Evolutionary conservation across 2,888 invertebrate genomes (phyloP).

Genomic region (Mythimna albipuncta): DNA sequence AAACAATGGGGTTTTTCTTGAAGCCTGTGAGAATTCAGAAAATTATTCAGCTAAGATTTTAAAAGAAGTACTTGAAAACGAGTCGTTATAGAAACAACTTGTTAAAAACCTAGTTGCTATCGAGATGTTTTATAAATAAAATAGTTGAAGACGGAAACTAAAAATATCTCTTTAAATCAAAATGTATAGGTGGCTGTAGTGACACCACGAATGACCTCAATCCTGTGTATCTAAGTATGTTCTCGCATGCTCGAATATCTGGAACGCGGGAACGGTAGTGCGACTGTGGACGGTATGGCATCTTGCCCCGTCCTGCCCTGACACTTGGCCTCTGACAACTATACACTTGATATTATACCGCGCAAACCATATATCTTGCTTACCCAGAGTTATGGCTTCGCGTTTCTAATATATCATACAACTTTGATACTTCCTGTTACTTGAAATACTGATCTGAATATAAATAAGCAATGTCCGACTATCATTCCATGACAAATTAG

Average conservation of each 20-base stretch:
- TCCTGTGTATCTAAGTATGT: constrained; percentile 69
- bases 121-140: constrained; percentile 18
- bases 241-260: constrained; percentile 80
- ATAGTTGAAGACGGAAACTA: constrained; percentile 20
- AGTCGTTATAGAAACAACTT: background rate
- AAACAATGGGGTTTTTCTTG: background rate
- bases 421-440: constrained; percentile 44
- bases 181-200: constrained; percentile 41
- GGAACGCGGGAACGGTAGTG: constrained; percentile 88
- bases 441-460: constrained; percentile 48
- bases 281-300: constrained; percentile 76
- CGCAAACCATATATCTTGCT: constrained; percentile 56
- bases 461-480: constrained; percentile 32
- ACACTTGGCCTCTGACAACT: constrained; percentile 77
- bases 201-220: constrained; percentile 73
- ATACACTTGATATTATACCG: constrained; percentile 69
- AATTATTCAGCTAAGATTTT: constrained; percentile 2
- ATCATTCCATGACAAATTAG: constrained; percentile 33
- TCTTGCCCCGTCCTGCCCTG: constrained; percentile 80
- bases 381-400: constrained; percentile 44
- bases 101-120: background rate
- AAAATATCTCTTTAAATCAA: constrained; percentile 45
- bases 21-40: constrained; percentile 2
- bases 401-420: constrained; percentile 43
- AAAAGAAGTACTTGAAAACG: background rate